Evolutionary conservation across 2,888 invertebrate genomes (phyloP), one percentile per base, ranked within the genome.

Genomic region (Bhutanitis thaidina): DNA sequence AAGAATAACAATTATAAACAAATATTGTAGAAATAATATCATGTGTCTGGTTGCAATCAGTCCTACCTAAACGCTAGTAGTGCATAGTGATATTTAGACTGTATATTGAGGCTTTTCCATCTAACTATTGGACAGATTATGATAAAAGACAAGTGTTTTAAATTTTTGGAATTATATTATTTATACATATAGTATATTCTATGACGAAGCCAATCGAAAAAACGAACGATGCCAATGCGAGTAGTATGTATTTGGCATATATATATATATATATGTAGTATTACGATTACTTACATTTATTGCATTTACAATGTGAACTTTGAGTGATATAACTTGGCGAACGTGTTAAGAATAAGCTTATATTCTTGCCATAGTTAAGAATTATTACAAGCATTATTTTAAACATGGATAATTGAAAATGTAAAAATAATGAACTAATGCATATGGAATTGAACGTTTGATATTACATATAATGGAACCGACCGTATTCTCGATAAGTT

Each of bases 101-200:
- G 73, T 74, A 73, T 74, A 72, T 78, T 52, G 83, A 86, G 80
- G 85, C 82, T 84, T 82, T 78, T 76, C 68, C 60, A 53, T 61
- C 51, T 71, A 69, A 61, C 57, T 63, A 68, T 71, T 70, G 63
- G 63, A 66, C 68, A 55, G 68, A 64, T 63, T 63, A 60, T 60
- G 61, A 53, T 50, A 69, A 78, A 76, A 81, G 70, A 77, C 74
- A 75, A 64, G 54, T 60, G 66, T 69, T 69, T 71, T 61, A 64
- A 65, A 36, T 20, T 44, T 32, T 47, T 15, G 47, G 58, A 64
- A 59, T 52, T 37, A 45, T 37, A 34, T 48, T 20, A 41, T 27
- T 27, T 52, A 38, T 38, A 59, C 45, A 36, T 55, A 51, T 60
- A 58, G 52, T 71, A 73, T n/a, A n/a, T 74, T 72, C 65, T 69